Conservation (phyloP, 2,113 vertebrate species). For the Mus musculus region DNA sequence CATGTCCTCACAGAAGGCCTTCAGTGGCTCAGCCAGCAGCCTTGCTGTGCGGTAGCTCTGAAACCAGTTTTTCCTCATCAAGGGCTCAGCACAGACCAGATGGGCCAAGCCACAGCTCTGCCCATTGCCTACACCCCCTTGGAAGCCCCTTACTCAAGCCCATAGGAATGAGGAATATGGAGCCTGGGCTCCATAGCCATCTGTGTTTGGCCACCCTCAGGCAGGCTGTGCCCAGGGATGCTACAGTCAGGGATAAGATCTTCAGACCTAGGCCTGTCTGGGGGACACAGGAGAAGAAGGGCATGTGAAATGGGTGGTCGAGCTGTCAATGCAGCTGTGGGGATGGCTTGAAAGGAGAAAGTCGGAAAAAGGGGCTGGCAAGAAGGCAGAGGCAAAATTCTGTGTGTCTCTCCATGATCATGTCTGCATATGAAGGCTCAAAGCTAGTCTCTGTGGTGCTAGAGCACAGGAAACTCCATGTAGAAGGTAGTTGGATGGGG, state of each 20-base stretch:
- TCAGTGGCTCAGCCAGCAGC: background rate
- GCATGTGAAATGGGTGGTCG: background rate
- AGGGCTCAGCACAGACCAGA: background rate
- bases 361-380: background rate
- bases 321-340: background rate
- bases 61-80: too few relatives aligned
- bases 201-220: too few relatives aligned
- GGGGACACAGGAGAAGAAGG: background rate
- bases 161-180: background rate
- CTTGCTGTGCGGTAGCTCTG: accelerated
- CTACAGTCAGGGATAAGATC: too few relatives aligned
- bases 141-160: background rate
- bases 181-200: background rate
- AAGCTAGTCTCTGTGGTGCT: background rate
- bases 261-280: background rate
- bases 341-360: background rate
- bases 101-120: background rate
- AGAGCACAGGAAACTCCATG: background rate
- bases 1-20: background rate
- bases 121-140: background rate
- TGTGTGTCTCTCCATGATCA: background rate
- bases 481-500: background rate
- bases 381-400: background rate
- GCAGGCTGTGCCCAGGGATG: background rate
- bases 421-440: background rate